A percentile compares a stretch with the other conserved stretches of the same genome.
Conservation (phyloP, 1,140 invertebrate species). For the Monochamus saltuarius region DNA sequence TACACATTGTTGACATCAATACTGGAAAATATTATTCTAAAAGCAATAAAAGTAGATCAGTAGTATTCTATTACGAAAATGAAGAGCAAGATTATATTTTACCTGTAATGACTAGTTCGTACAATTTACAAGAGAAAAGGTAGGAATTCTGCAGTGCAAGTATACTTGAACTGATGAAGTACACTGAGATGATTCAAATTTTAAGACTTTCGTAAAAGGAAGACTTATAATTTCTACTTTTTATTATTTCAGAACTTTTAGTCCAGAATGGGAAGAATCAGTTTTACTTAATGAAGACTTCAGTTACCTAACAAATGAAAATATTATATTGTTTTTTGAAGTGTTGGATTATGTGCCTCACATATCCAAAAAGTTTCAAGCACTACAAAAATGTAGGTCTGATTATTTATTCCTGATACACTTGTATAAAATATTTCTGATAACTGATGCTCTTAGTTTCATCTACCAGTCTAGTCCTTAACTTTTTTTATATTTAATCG, state of each 20-base stretch:
- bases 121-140: constrained; percentile 41
- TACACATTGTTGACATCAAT: constrained; percentile 40
- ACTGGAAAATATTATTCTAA: constrained; percentile 37
- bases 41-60: constrained; percentile 33
- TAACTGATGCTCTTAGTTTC: no score
- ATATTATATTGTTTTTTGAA: constrained; percentile 46
- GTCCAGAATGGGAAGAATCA: constrained; percentile 46
- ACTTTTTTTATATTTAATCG: no score
- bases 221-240: constrained; percentile 10
- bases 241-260: constrained; percentile 35
- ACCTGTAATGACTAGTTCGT: constrained; percentile 36
- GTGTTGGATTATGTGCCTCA: constrained; percentile 28
- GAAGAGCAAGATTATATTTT: constrained; percentile 33
- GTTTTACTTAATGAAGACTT: constrained; percentile 44
- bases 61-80: constrained; percentile 35
- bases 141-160: no score
- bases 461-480: no score
- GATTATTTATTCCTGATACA: constrained; percentile 1
- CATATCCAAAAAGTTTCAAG: no score
- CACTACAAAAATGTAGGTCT: no score
- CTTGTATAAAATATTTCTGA: no score
- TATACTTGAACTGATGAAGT: no score
- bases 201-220: no score
- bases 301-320: constrained; percentile 33
- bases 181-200: no score